phyloP scores from a whole-genome alignment of 2,797 vertebrate species.

The Australoheros facetus region DNA sequence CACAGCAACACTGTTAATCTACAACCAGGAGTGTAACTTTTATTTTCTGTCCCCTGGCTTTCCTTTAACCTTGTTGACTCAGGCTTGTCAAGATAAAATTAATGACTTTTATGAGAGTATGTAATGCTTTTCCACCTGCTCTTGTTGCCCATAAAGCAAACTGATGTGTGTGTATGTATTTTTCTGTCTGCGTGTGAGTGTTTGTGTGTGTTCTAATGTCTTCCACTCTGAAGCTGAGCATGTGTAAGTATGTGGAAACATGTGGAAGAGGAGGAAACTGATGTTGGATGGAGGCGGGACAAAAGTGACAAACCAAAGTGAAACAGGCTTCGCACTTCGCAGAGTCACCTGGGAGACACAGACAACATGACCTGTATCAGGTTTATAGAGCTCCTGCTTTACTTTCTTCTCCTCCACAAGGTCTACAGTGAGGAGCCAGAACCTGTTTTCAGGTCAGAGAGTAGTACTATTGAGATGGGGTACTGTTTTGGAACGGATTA shows the following conservation, averaged over 20 bases:
- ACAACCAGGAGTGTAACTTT: conserved; percentile 3
- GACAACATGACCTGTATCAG: conserved; percentile 61
- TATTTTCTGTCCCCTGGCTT: background rate
- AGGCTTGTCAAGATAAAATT: background rate
- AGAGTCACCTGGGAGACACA: conserved; percentile 24
- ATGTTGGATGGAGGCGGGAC: conserved; percentile 57
- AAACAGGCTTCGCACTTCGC: conserved; percentile 12
- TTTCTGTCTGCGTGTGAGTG: background rate
- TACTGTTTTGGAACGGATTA: conserved; percentile 72
- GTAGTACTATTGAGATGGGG: conserved; percentile 61
- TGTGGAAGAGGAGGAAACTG: conserved; percentile 38
- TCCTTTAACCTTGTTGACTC: conserved; percentile 5
- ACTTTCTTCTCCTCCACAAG: conserved; percentile 38
- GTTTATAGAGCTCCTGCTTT: conserved; percentile 53
- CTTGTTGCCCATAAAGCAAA: background rate
- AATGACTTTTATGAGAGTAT: background rate
- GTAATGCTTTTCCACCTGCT: background rate
- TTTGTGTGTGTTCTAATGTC: background rate
- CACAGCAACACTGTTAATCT: conserved; percentile 20
- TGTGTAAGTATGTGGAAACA: conserved; percentile 3
- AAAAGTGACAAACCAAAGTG: conserved; percentile 26
- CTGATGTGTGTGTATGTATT: background rate
- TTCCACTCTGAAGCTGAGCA: background rate
- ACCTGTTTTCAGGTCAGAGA: conserved; percentile 45
- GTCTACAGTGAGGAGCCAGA: conserved; percentile 50